Evolutionary conservation across 2,888 invertebrate genomes (phyloP), one percentile per base, ranked within the genome.

Genomic region (Steinernema hermaphroditum): DNA sequence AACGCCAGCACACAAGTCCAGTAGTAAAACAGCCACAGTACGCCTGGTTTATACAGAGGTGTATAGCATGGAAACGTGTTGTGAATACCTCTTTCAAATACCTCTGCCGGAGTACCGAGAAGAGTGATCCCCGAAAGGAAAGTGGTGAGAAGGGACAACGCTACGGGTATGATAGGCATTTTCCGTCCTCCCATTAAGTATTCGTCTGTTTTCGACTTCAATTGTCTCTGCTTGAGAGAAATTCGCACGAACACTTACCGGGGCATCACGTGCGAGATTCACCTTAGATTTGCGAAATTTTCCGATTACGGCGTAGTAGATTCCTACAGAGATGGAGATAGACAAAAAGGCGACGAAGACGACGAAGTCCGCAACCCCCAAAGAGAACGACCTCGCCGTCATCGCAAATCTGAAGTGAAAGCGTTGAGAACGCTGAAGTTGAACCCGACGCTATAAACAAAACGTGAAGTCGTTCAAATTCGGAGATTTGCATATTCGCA

Each of bases 111-210:
- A 0, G 93, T 92, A 19, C 94, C 94, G 22, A 94, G 89, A 37
- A 94, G 87, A 0, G 93, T 93, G 72, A 94, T 91, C 43, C 93
- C 93, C 0, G 93, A 93, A 92, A 94, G 93, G 87, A 94, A 93
- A 50, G 93, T 93, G 22, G 94, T 93, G 92, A 94, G 93, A 74
- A 94, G 88, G 1, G 93, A 94, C 78, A 94, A 92, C 1, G 93
- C 92, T 0, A 94, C 93, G 0, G 94, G 93, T 8, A 92, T 91
- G 80, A 92, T 90, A 4, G 92, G 90, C 92, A 94, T 92, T 77
- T 91, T 92, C 74, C 91, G 90, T 86, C 93, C 91, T 0, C 93
- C 94, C 73, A 93, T 87, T 74, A 94, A 90, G 86, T 93, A 94
- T 88, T 93, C 94, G 91, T 92, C 87, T 0, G 92, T 91, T 24